Conservation (phyloP, 2,888 invertebrate genomes). For the Achlya flavicornis region DNA sequence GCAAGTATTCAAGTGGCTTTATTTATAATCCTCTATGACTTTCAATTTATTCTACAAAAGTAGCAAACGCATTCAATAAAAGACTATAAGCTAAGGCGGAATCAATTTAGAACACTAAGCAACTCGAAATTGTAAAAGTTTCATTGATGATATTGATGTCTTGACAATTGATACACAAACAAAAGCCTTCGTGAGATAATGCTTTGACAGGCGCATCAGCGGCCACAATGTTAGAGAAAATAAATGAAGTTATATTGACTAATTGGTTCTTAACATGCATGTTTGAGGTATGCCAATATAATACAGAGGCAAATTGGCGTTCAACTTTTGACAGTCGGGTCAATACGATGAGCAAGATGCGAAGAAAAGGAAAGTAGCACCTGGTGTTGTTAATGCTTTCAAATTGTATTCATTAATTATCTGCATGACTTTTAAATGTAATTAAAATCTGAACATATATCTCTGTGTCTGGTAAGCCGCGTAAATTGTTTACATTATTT, state of each 20-base stretch:
- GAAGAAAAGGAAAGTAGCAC: slow-evolving; percentile 6
- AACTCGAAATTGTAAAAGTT: slow-evolving; percentile 20
- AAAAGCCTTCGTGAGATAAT: slow-evolving; percentile 39
- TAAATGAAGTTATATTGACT: slow-evolving; percentile 48
- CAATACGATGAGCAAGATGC: slow-evolving; percentile 17
- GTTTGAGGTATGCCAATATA: slow-evolving; percentile 39
- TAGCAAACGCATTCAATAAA: neutral
- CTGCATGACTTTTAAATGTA: neutral
- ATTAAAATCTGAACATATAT: neutral
- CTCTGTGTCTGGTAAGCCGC: neutral
- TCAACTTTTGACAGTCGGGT: slow-evolving; percentile 51
- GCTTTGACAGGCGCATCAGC: slow-evolving; percentile 42
- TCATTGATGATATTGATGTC: slow-evolving; percentile 28
- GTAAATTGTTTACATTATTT: too few species aligned
- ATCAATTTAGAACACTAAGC: slow-evolving; percentile 25
- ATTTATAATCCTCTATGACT: neutral
- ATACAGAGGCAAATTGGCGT: slow-evolving; percentile 50
- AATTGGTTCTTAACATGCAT: slow-evolving; percentile 51
- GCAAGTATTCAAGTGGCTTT: neutral
- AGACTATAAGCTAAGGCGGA: neutral
- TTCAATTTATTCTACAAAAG: slow-evolving; percentile 1
- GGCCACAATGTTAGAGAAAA: slow-evolving; percentile 30
- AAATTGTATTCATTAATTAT: slow-evolving; percentile 1
- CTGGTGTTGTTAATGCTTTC: slow-evolving; percentile 4
- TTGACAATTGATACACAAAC: slow-evolving; percentile 37